Percentiles rank a stretch among this genome's conserved stretches.
Conservation (phyloP, 1,140 invertebrate species). For the Drosophila saltans region DNA sequence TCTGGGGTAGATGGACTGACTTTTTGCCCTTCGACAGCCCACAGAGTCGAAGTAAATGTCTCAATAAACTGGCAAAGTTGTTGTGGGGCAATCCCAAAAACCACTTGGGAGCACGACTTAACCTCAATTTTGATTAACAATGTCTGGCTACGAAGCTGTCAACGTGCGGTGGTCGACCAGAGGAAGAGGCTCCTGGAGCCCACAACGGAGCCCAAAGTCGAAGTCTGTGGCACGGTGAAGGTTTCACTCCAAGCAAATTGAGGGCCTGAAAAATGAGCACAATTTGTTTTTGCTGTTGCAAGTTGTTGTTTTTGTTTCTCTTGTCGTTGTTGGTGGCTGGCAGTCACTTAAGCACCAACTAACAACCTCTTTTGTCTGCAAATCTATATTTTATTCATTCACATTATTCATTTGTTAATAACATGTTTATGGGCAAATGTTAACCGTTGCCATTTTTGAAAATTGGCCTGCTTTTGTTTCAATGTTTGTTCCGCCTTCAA, state of each 20-base stretch:
- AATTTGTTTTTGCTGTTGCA: constrained; percentile 63
- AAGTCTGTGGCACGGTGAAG: constrained; percentile 2
- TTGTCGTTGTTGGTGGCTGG: constrained; percentile 43
- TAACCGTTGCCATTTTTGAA: constrained; percentile 63
- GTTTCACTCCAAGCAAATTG: constrained; percentile 24
- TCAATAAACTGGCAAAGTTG: constrained; percentile 68
- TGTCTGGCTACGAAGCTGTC: constrained; percentile 78
- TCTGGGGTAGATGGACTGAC: constrained; percentile 20
- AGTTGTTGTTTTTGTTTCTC: constrained; percentile 28
- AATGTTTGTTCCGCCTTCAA: constrained; percentile 43
- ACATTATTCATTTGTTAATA: constrained; percentile 68
- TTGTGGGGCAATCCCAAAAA: constrained; percentile 26
- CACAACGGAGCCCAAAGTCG: constrained; percentile 6
- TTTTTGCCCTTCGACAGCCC: constrained; percentile 12
- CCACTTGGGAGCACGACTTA: constrained; percentile 65
- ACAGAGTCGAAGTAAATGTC: constrained; percentile 62
- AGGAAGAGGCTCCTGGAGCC: constrained; percentile 4
- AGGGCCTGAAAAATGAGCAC: constrained; percentile 71
- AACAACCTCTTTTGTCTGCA: constrained; percentile 48
- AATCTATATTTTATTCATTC: constrained; percentile 64
- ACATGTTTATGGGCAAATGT: constrained; percentile 61
- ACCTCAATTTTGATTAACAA: constrained; percentile 81
- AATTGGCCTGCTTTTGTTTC: constrained; percentile 36
- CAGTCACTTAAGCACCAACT: constrained; percentile 38
- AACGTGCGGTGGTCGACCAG: constrained; percentile 55